Conservation (phyloP, 2,888 invertebrate genomes). For the Cinara cedri region DNA sequence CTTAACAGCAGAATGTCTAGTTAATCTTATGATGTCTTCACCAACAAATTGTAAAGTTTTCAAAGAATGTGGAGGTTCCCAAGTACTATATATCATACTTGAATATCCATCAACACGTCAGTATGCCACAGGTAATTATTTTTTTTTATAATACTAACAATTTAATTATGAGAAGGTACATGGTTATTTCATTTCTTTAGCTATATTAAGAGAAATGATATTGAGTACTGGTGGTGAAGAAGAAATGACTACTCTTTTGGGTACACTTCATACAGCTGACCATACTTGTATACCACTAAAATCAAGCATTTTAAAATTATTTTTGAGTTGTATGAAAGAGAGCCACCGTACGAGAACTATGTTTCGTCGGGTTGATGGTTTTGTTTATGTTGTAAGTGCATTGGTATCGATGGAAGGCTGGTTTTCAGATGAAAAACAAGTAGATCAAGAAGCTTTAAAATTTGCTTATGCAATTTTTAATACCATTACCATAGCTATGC, state of each 20-base stretch:
- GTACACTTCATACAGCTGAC: conserved; percentile 89
- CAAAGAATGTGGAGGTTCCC: conserved; percentile 91
- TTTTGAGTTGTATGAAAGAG: conserved; percentile 88
- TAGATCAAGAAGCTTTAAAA: conserved; percentile 62
- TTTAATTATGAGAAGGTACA: not conserved
- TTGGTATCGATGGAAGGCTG: conserved; percentile 89
- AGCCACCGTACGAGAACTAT: conserved; percentile 95
- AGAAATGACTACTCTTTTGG: conserved; percentile 90
- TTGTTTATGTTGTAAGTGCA: conserved; percentile 95
- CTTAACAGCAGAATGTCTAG: conserved; percentile 50
- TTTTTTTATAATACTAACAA: conserved; percentile 16
- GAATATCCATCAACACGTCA: conserved; percentile 81
- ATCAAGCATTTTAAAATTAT: conserved; percentile 78
- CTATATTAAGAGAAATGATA: conserved; percentile 86
- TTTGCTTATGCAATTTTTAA: conserved; percentile 69
- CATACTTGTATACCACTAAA: conserved; percentile 81
- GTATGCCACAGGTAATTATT: conserved; percentile 73
- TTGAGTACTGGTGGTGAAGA: conserved; percentile 93
- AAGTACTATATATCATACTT: conserved; percentile 88
- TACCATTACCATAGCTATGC: conserved; percentile 95
- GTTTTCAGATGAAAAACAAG: conserved; percentile 70
- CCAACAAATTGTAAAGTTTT: conserved; percentile 85
- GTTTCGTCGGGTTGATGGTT: conserved; percentile 97
- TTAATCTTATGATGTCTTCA: conserved; percentile 51
- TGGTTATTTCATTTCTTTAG: conserved; percentile 62